Evolutionary conservation across 2,888 invertebrate species (phyloP).

Genomic region (Troilus luridus): DNA sequence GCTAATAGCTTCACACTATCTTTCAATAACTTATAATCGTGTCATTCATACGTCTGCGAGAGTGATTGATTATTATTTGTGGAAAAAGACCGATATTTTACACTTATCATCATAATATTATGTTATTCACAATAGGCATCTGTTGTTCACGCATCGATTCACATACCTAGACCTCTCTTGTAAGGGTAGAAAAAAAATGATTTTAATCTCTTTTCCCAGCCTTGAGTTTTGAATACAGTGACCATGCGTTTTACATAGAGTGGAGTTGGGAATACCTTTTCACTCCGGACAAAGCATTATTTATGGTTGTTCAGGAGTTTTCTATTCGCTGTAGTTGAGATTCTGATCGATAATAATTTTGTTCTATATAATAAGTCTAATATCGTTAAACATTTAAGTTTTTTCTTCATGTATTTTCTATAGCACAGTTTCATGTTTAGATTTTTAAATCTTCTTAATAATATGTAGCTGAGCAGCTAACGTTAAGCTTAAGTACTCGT

Average conservation of each 20-base stretch:
- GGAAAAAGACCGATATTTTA: background rate
- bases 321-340: background rate
- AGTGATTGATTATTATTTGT: background rate
- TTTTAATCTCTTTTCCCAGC: background rate
- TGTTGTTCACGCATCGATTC: background rate
- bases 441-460: too few relatives aligned
- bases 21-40: too few relatives aligned
- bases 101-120: background rate
- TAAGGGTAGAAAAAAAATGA: background rate
- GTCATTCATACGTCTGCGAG: too few relatives aligned
- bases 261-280: background rate
- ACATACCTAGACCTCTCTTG: background rate
- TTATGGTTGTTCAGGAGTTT: background rate
- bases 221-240: slow-evolving; percentile 2
- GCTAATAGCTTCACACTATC: too few relatives aligned
- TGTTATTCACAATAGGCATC: background rate
- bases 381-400: background rate
- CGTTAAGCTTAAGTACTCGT: too few relatives aligned
- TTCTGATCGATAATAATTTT: background rate
- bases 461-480: too few relatives aligned
- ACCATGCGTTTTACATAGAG: background rate
- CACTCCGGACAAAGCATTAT: background rate
- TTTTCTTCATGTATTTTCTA: background rate
- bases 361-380: background rate
- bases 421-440: too few relatives aligned